Conservation (phyloP, 2,113 vertebrate genomes). For the Tor tambroides region DNA sequence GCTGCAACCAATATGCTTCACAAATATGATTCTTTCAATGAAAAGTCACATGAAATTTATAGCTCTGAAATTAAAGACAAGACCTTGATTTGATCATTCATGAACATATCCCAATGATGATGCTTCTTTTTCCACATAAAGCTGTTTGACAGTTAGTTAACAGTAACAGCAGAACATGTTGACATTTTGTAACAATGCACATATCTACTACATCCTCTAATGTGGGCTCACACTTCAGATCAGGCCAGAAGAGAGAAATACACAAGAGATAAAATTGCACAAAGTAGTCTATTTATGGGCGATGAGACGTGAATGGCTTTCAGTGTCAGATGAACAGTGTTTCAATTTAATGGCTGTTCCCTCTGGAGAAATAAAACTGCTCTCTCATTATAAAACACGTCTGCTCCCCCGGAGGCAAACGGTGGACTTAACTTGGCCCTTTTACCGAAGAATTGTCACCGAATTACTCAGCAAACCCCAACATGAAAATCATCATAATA, state of each 20-base stretch:
- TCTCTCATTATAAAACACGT: constrained; percentile 15
- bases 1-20: not conserved
- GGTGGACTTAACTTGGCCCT: not conserved
- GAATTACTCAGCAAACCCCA: constrained; percentile 2
- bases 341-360: constrained; percentile 15
- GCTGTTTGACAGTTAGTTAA: not conserved
- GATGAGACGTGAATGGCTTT: constrained; percentile 8
- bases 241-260: not conserved
- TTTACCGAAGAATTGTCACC: not conserved
- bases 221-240: not conserved
- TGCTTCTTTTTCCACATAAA: not conserved
- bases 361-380: not conserved
- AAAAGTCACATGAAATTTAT: too few relatives aligned
- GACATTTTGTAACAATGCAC: not conserved
- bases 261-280: constrained; percentile 18
- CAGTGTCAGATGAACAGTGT: constrained; percentile 9
- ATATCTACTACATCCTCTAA: constrained; percentile 4
- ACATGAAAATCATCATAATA: constrained; percentile 40
- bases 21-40: too few relatives aligned
- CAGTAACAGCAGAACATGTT: not conserved
- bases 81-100: not conserved
- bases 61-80: too few relatives aligned
- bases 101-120: not conserved
- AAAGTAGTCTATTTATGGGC: constrained; percentile 26
- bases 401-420: not conserved